Evolutionary conservation across 2,113 vertebrate genomes (phyloP).

Genomic region (Paradoxurus hermaphroditus): DNA sequence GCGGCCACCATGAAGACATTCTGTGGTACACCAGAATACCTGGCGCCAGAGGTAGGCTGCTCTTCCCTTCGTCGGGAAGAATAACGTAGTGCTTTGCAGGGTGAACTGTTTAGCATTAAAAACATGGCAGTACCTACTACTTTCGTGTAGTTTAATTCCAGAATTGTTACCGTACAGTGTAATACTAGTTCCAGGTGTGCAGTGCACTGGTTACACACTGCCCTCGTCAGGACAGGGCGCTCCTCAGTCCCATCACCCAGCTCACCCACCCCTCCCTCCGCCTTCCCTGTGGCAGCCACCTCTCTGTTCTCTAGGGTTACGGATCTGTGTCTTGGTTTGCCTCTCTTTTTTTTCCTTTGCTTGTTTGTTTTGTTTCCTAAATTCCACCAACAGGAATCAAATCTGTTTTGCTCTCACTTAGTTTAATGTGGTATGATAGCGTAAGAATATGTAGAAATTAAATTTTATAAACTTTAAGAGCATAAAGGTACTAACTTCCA

Average conservation of each 20-base stretch:
- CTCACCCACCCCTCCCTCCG: not conserved
- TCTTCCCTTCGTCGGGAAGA: not conserved
- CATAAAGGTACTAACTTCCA: not conserved
- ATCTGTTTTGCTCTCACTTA: not conserved
- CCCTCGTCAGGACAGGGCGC: not conserved
- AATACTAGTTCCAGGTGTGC: not conserved
- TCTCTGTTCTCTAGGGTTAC: not conserved
- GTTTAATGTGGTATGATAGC: not conserved
- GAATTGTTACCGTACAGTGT: not conserved
- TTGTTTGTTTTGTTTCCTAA: not conserved
- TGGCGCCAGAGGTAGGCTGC: slow-evolving; percentile 94
- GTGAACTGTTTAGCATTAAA: not conserved
- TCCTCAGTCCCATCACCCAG: not conserved
- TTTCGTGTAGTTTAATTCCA: not conserved
- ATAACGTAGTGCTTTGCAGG: not conserved
- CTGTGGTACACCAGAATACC: slow-evolving; percentile 97
- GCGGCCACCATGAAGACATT: slow-evolving; percentile 99
- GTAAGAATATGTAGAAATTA: not conserved
- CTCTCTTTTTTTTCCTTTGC: not conserved
- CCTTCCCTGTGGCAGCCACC: not conserved
- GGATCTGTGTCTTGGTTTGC: not conserved
- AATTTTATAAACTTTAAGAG: not conserved
- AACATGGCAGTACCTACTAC: not conserved
- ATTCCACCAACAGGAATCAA: not conserved
- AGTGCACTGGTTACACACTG: not conserved